A percentile compares a stretch with the other conserved stretches of the same genome.
phyloP scores from a whole-genome alignment of 2,888 invertebrate genomes.

The Cantharis rufa region DNA sequence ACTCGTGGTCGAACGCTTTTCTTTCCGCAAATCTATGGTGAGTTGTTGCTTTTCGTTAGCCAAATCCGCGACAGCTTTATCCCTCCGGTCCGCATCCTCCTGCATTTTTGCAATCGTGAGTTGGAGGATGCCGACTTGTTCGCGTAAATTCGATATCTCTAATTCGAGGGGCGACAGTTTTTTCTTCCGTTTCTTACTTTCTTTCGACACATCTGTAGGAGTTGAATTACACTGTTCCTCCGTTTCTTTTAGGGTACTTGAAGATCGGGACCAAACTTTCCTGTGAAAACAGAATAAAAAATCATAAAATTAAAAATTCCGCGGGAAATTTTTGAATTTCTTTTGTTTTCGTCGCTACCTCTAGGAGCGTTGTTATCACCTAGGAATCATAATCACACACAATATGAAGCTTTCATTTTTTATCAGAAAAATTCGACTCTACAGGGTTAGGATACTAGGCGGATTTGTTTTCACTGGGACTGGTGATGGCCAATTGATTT shows the following conservation, averaged over 20 bases:
- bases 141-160: slow-evolving; percentile 47
- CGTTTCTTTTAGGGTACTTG: slow-evolving; percentile 7
- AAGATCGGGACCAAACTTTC: slow-evolving; percentile 41
- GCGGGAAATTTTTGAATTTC: no score
- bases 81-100: slow-evolving; percentile 56
- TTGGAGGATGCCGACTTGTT: slow-evolving; percentile 56
- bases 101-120: slow-evolving; percentile 56
- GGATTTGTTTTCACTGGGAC: no score
- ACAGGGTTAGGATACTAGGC: no score
- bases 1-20: slow-evolving; percentile 56
- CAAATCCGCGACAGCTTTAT: slow-evolving; percentile 56
- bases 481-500: no score
- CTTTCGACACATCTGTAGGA: not conserved
- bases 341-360: no score
- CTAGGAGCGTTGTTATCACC: no score
- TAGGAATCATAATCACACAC: no score
- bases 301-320: no score
- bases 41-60: slow-evolving; percentile 61
- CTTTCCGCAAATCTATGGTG: slow-evolving; percentile 55
- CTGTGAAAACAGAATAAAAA: slow-evolving; percentile 29
- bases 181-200: not conserved
- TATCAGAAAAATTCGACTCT: no score
- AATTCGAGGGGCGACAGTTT: slow-evolving; percentile 27
- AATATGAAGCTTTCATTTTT: no score
- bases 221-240: not conserved